Percentiles rank a stretch among this genome's conserved stretches.
Evolutionary conservation across 2,888 invertebrate species (phyloP).

Genomic region (Seira ritae): DNA sequence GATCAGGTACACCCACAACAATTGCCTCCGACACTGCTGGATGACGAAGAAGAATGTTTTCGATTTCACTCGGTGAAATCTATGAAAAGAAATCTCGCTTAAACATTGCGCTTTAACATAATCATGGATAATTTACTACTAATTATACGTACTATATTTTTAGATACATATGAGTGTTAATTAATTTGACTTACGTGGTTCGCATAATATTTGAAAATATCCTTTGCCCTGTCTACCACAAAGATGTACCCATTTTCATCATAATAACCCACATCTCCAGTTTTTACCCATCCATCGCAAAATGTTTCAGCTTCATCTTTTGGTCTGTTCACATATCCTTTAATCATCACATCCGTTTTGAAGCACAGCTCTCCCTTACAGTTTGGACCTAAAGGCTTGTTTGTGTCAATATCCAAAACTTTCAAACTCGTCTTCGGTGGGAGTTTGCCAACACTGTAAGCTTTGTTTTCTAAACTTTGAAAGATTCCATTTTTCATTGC

Average conservation of each 20-base stretch:
- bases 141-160: not conserved
- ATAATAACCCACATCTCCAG: slow-evolving; percentile 60
- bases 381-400: slow-evolving; percentile 74
- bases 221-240: slow-evolving; percentile 59
- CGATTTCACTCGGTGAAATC: slow-evolving; percentile 67
- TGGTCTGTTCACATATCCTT: slow-evolving; percentile 61
- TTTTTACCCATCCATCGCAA: slow-evolving; percentile 51
- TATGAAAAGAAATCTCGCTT: slow-evolving; percentile 7
- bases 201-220: slow-evolving; percentile 65
- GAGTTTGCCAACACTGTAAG: slow-evolving; percentile 67
- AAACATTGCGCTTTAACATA: not conserved
- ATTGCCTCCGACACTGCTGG: slow-evolving; percentile 59
- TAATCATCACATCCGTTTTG: slow-evolving; percentile 45
- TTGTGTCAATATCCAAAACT: slow-evolving; percentile 72
- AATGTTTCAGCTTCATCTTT: slow-evolving; percentile 52
- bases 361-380: slow-evolving; percentile 77
- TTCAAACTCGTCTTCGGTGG: slow-evolving; percentile 74
- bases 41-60: slow-evolving; percentile 59
- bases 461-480: slow-evolving; percentile 22
- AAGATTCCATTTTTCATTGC: slow-evolving; percentile 28
- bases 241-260: slow-evolving; percentile 62
- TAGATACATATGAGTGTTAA: not conserved
- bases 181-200: slow-evolving; percentile 50
- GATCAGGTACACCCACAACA: slow-evolving; percentile 63
- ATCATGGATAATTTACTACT: not conserved